Conservation (phyloP, 2,113 vertebrate genomes). For the Callospermophilus lateralis region DNA sequence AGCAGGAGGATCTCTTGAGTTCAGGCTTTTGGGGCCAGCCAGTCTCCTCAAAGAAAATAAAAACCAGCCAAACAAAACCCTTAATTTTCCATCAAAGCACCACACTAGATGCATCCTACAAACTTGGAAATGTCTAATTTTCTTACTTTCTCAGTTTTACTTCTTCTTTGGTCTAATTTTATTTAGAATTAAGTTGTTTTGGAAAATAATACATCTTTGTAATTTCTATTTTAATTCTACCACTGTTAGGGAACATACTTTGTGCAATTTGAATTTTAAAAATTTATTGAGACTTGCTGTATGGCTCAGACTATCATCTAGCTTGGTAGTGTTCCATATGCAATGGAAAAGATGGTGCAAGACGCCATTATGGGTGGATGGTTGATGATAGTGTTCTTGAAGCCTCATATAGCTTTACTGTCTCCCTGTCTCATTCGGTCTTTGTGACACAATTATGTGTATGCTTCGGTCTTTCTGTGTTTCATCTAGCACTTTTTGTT, state of each 20-base stretch:
- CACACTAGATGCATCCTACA: not conserved
- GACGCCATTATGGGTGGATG: not conserved
- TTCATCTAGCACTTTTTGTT: constrained; percentile 21
- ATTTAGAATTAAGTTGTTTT: constrained; percentile 10
- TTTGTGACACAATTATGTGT: not conserved
- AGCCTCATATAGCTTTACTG: not conserved
- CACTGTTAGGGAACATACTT: not conserved
- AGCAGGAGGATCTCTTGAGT: too few species aligned
- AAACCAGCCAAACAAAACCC: not conserved
- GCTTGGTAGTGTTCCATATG: not conserved
- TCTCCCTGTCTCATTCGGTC: not conserved
- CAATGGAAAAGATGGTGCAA: not conserved
- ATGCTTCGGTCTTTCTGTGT: not conserved
- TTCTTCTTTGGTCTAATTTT: constrained; percentile 17
- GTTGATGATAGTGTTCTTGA: not conserved
- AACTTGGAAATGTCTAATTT: not conserved
- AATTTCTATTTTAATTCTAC: not conserved
- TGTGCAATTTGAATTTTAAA: not conserved
- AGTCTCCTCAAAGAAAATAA: too few species aligned
- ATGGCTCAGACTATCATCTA: not conserved
- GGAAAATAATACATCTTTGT: not conserved
- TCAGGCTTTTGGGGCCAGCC: not conserved
- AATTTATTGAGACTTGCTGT: not conserved
- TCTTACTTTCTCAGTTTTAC: not conserved
- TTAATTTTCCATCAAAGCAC: not conserved